Conservation (phyloP, 2,113 vertebrate genomes). For the Toxostoma redivivum region DNA sequence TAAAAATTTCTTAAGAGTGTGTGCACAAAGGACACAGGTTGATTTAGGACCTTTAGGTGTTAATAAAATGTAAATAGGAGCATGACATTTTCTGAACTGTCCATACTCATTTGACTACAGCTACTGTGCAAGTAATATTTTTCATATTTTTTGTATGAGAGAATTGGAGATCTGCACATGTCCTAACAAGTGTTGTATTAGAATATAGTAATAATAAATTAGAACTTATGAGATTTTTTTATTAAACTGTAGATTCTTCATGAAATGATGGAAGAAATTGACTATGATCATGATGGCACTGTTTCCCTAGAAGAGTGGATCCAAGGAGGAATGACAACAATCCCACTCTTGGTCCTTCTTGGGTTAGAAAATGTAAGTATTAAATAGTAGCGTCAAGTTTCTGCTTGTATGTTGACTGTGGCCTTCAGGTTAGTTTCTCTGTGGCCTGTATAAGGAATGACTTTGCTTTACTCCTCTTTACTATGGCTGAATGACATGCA, state of each 20-base stretch:
- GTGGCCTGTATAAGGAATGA: not conserved
- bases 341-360: slow-evolving; percentile 89
- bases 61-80: not conserved
- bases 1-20: not conserved
- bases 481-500: not conserved
- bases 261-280: slow-evolving; percentile 98
- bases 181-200: not conserved
- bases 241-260: slow-evolving; percentile 83
- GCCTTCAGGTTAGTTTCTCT: not conserved
- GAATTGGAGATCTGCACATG: not conserved
- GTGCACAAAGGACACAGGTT: not conserved
- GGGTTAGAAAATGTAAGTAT: slow-evolving; percentile 89
- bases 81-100: not conserved
- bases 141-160: not conserved
- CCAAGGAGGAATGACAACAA: slow-evolving; percentile 94
- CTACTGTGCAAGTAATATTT: not conserved
- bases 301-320: slow-evolving; percentile 95
- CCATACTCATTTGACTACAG: not conserved
- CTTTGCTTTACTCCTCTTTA: not conserved
- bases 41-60: not conserved
- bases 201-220: not conserved
- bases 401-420: not conserved
- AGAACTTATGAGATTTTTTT: not conserved
- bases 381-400: not conserved
- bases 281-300: slow-evolving; percentile 91